Evolutionary conservation across 2,797 vertebrate genomes (phyloP).

Genomic region (Bradypus variegatus): DNA sequence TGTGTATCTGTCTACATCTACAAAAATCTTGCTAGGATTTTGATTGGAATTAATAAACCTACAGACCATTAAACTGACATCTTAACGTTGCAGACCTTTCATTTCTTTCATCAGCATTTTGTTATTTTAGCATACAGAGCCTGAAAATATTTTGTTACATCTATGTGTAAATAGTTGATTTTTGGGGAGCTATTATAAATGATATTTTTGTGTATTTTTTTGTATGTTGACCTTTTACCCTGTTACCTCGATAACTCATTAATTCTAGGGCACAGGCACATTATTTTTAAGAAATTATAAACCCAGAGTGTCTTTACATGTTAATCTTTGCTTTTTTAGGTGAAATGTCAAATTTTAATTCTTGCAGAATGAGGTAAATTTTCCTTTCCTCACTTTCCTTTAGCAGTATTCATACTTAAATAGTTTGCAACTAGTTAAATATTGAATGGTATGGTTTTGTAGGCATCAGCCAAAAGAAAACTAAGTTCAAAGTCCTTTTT

Average conservation of each 20-base stretch:
- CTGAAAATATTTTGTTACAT: background rate
- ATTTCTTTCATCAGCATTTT: conserved; percentile 22
- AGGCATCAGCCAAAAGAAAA: conserved; percentile 7
- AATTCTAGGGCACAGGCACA: background rate
- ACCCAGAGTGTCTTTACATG: conserved; percentile 30
- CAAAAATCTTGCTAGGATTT: background rate
- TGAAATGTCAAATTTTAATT: conserved; percentile 47
- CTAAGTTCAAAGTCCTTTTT: conserved; percentile 28
- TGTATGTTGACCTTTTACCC: conserved; percentile 13
- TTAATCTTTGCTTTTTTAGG: conserved; percentile 40
- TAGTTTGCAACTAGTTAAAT: conserved; percentile 24
- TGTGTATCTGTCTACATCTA: background rate
- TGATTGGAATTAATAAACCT: conserved; percentile 21
- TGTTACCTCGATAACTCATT: conserved; percentile 16
- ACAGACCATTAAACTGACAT: background rate
- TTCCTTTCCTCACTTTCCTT: conserved; percentile 32
- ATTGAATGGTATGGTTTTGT: background rate
- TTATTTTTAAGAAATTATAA: conserved; percentile 36
- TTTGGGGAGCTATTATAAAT: conserved; percentile 25
- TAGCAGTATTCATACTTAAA: background rate
- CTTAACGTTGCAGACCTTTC: background rate
- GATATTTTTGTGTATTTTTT: background rate
- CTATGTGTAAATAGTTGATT: background rate
- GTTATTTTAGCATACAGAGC: background rate
- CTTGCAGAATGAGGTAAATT: conserved; percentile 24